phyloP scores from a whole-genome alignment of 1,140 invertebrate genomes.

The Diorhabda carinulata region DNA sequence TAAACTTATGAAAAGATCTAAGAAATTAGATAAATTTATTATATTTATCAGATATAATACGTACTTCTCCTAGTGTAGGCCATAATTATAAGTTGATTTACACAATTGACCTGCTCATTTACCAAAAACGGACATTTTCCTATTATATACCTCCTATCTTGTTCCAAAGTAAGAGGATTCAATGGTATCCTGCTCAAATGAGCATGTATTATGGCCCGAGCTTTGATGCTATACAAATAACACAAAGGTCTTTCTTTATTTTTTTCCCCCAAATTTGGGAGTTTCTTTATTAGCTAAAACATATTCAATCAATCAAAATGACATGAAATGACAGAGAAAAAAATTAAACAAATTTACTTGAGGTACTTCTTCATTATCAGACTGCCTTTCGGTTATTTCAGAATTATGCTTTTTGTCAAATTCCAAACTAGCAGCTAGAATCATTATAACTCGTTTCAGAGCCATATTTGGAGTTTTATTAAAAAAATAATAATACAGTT shows the following conservation, averaged over 20 bases:
- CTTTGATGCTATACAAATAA: conserved; percentile 94
- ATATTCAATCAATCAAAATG: conserved; percentile 18
- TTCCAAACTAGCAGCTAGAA: conserved; percentile 91
- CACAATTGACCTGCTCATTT: conserved; percentile 95
- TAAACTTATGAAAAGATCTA: too few relatives aligned
- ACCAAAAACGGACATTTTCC: conserved; percentile 94
- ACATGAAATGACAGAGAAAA: conserved; percentile 15
- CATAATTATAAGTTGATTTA: conserved; percentile 88
- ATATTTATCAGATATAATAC: conserved; percentile 27
- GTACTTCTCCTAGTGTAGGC: conserved; percentile 85
- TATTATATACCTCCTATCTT: conserved; percentile 82
- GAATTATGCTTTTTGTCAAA: conserved; percentile 93
- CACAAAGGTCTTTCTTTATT: conserved; percentile 93
- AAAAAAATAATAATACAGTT: conserved; percentile 94
- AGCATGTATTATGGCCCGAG: conserved; percentile 88
- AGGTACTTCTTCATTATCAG: conserved; percentile 94
- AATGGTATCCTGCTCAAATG: conserved; percentile 83
- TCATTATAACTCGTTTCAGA: conserved; percentile 92
- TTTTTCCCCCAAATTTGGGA: conserved; percentile 89
- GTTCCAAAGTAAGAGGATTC: conserved; percentile 76
- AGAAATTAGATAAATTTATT: too few relatives aligned
- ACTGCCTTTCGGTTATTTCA: conserved; percentile 88
- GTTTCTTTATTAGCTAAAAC: conserved; percentile 79
- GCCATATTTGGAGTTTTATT: conserved; percentile 94
- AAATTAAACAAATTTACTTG: conserved; percentile 57